Conservation (phyloP, 2,888 invertebrate species). For the Tipula helvola region DNA sequence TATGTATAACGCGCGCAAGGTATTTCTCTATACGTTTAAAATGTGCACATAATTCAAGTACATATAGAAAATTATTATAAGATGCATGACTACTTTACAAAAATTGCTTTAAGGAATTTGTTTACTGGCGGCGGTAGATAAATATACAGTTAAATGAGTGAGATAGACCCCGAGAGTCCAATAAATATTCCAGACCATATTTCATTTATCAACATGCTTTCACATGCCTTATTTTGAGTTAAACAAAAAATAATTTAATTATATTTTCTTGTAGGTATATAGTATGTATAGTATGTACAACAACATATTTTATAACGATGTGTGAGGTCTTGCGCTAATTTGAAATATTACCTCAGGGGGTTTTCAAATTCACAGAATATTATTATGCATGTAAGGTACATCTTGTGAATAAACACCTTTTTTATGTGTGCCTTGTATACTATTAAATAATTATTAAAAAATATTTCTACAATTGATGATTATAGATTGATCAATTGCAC, state of each 20-base stretch:
- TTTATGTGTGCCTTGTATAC: background rate
- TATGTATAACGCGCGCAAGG: background rate
- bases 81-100: background rate
- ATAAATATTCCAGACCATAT: background rate
- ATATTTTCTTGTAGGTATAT: background rate
- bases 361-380: background rate
- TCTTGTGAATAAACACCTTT: background rate
- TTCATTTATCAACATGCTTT: background rate
- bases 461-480: too few relatives aligned
- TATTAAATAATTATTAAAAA: background rate
- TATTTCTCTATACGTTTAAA: too few relatives aligned
- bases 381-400: background rate
- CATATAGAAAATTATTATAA: background rate
- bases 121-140: background rate
- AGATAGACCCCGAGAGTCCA: background rate
- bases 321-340: conserved; percentile 9
- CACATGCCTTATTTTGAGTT: background rate
- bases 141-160: background rate
- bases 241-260: background rate
- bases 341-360: conserved; percentile 7
- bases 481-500: background rate
- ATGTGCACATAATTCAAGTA: background rate
- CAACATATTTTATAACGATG: background rate
- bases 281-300: too few relatives aligned
- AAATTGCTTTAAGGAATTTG: background rate